Evolutionary conservation across 1,140 invertebrate species (phyloP).

Genomic region (Zaprionus capensis): DNA sequence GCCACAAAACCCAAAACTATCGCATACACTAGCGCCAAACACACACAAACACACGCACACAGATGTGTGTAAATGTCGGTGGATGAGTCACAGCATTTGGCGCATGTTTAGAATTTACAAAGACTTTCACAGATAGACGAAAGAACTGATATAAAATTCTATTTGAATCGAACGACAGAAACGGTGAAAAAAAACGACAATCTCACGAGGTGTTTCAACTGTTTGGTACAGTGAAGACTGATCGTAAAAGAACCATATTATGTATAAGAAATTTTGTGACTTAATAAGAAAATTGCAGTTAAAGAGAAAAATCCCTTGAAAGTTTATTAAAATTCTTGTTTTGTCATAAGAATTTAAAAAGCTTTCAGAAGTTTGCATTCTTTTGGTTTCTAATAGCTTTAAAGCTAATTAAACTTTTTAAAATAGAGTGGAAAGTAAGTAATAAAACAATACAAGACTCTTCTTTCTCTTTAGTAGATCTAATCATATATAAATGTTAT

Average conservation of each 20-base stretch:
- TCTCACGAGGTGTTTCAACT: slow-evolving; percentile 31
- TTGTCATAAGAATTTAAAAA: neutral
- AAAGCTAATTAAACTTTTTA: neutral
- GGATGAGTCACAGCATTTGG: slow-evolving; percentile 76
- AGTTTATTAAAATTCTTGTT: neutral
- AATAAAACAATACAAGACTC: neutral
- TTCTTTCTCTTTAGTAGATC: neutral
- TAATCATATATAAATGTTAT: neutral
- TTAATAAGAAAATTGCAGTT: neutral
- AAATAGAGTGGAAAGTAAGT: neutral
- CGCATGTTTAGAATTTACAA: slow-evolving; percentile 80
- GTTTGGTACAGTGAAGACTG: slow-evolving; percentile 20
- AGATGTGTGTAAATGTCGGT: slow-evolving; percentile 27
- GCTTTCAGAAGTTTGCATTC: neutral
- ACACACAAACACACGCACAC: slow-evolving; percentile 15
- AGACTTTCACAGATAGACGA: slow-evolving; percentile 49
- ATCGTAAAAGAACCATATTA: neutral
- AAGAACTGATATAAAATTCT: slow-evolving; percentile 62
- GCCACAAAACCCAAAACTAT: slow-evolving; percentile 52
- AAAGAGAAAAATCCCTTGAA: neutral
- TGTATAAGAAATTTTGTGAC: neutral
- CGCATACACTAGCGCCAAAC: slow-evolving; percentile 34
- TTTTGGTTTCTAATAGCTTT: neutral
- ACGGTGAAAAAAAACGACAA: neutral
- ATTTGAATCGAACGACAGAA: slow-evolving; percentile 56